Evolutionary conservation across 2,113 vertebrate species (phyloP).

Genomic region (Carassius gibelio): DNA sequence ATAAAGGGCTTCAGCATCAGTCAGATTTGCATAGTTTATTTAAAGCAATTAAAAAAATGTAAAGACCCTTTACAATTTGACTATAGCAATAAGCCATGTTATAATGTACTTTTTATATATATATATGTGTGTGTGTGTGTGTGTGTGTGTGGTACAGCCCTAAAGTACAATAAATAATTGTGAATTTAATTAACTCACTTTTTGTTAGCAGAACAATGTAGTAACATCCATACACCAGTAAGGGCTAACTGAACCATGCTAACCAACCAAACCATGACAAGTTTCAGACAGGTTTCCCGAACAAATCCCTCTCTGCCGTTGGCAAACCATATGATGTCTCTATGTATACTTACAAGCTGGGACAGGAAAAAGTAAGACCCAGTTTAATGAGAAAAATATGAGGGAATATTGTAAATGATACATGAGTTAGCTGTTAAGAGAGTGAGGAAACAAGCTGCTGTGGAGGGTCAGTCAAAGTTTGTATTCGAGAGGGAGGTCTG

Average conservation of each 20-base stretch:
- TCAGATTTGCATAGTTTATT: not conserved
- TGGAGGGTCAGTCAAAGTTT: not conserved
- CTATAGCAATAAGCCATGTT: not conserved
- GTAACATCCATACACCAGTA: not conserved
- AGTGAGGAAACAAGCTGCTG: not conserved
- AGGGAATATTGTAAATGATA: constrained; percentile 13
- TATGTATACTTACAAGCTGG: not conserved
- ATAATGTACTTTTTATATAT: not conserved
- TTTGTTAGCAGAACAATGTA: not conserved
- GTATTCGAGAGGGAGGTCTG: not conserved
- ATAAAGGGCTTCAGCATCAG: not conserved
- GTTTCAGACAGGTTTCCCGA: not conserved
- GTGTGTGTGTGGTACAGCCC: not conserved
- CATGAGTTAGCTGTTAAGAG: not conserved
- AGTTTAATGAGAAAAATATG: not conserved
- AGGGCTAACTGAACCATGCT: not conserved
- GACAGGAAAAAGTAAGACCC: not conserved
- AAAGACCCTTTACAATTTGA: not conserved
- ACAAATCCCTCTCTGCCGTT: not conserved
- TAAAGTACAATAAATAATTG: not conserved
- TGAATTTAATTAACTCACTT: not conserved
- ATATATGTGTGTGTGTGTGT: not conserved
- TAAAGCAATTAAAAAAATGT: not conserved
- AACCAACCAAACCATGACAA: not conserved
- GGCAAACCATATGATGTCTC: not conserved